These are phyloP conservation scores for Lindbergichthys nudifrons DNA, from an alignment of 2,797 vertebrate species.

Conservation along the genomic window DNA sequence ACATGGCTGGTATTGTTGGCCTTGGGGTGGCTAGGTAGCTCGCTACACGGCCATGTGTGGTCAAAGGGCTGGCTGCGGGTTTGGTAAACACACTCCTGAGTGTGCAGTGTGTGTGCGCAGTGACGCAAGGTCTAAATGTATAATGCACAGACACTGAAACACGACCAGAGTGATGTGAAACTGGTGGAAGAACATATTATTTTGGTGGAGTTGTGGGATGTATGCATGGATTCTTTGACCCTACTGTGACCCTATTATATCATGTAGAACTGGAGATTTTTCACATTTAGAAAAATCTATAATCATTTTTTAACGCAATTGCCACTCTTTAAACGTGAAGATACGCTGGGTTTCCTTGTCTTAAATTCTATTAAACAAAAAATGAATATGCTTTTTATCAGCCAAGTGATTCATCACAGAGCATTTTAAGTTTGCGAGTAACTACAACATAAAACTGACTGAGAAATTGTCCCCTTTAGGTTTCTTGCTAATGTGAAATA, in stretches of 20 bases:
- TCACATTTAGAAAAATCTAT: not conserved
- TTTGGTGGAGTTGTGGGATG: constrained; percentile 27
- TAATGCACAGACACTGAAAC: constrained; percentile 48
- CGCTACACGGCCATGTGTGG: constrained; percentile 73
- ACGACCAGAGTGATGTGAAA: constrained; percentile 46
- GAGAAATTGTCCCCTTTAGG: too few species aligned
- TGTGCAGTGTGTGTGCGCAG: constrained; percentile 53
- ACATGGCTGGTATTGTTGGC: constrained; percentile 81
- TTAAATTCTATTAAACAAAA: not conserved
- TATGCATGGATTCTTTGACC: constrained; percentile 42
- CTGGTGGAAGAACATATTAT: constrained; percentile 19
- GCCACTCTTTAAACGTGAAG: not conserved
- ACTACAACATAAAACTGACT: too few species aligned
- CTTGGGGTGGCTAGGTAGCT: constrained; percentile 45
- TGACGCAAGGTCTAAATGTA: constrained; percentile 57
- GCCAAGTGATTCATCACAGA: too few species aligned
- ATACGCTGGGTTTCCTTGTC: not conserved
- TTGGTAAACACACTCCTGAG: constrained; percentile 69
- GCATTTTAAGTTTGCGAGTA: too few species aligned
- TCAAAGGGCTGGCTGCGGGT: constrained; percentile 64
- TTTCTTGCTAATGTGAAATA: too few species aligned
- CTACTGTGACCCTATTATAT: constrained; percentile 23
- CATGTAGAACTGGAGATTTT: not conserved
- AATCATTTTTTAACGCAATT: not conserved
- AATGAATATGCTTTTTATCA: not conserved